A percentile compares a stretch with the other conserved stretches of the same genome.
Evolutionary conservation across 2,113 vertebrate species (phyloP).

Genomic region (Noturus placidus): DNA sequence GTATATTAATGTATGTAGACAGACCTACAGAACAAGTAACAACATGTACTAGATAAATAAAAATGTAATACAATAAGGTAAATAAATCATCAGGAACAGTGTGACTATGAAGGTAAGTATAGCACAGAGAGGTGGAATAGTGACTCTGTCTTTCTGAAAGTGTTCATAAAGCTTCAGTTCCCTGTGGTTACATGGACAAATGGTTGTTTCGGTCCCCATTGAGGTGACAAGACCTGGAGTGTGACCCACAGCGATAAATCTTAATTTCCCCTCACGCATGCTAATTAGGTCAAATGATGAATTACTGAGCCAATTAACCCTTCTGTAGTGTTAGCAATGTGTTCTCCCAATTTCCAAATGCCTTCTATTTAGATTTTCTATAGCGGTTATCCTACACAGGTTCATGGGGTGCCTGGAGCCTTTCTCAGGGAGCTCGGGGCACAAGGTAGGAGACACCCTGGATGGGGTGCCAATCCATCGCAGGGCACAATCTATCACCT

Average conservation of each 20-base stretch:
- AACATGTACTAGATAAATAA: not conserved
- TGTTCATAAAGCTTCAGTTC: slow-evolving; percentile 35
- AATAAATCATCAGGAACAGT: not conserved
- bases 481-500: too few relatives aligned
- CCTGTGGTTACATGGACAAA: slow-evolving; percentile 14
- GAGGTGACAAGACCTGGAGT: slow-evolving; percentile 56
- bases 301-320: slow-evolving; percentile 65
- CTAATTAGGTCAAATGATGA: slow-evolving; percentile 72
- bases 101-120: not conserved
- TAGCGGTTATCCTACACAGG: too few relatives aligned
- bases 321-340: slow-evolving; percentile 9
- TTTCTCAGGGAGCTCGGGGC: too few relatives aligned
- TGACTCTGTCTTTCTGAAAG: not conserved
- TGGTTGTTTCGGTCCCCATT: slow-evolving; percentile 34
- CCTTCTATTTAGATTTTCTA: not conserved
- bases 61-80: not conserved
- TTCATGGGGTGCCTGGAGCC: too few relatives aligned
- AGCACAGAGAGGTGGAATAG: not conserved
- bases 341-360: not conserved
- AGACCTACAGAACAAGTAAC: not conserved
- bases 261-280: slow-evolving; percentile 55
- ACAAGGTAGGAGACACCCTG: too few relatives aligned
- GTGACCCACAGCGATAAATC: slow-evolving; percentile 57
- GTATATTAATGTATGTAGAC: not conserved
- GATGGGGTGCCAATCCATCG: too few relatives aligned